phyloP scores from a whole-genome alignment of 2,797 vertebrate genomes.

The Microcaecilia unicolor region DNA sequence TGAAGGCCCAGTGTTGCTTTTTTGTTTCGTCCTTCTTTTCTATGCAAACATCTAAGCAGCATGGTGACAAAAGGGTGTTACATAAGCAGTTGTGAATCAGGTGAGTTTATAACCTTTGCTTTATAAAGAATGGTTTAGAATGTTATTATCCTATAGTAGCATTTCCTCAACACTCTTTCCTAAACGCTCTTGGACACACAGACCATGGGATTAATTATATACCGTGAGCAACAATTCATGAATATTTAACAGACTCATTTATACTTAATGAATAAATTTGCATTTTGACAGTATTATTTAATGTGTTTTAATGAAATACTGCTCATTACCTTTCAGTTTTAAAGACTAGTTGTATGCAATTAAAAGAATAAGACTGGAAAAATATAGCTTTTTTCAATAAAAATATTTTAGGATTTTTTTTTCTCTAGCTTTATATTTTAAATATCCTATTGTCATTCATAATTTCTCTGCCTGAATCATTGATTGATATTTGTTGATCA shows the following conservation, averaged over 20 bases:
- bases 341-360: slow-evolving; percentile 58
- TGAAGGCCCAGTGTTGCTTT: too few species aligned
- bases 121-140: slow-evolving; percentile 25
- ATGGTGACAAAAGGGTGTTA: slow-evolving; percentile 19
- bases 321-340: slow-evolving; percentile 62
- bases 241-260: slow-evolving; percentile 69
- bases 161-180: slow-evolving; percentile 30
- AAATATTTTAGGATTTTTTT: slow-evolving; percentile 13
- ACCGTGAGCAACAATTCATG: slow-evolving; percentile 61
- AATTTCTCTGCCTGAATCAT: too few species aligned
- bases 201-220: slow-evolving; percentile 66
- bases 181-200: slow-evolving; percentile 55
- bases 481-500: too few species aligned
- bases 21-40: too few species aligned
- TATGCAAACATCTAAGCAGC: slow-evolving; percentile 6
- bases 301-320: slow-evolving; percentile 65
- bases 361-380: slow-evolving; percentile 49
- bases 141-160: slow-evolving; percentile 26
- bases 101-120: slow-evolving; percentile 19
- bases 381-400: slow-evolving; percentile 29
- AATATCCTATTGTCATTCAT: too few species aligned
- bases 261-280: slow-evolving; percentile 74
- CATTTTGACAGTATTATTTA: slow-evolving; percentile 69
- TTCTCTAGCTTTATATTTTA: slow-evolving; percentile 2
- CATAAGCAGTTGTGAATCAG: slow-evolving; percentile 21